Evolutionary conservation across 1,140 invertebrate genomes (phyloP).

Genomic region (Reticulitermes speratus): DNA sequence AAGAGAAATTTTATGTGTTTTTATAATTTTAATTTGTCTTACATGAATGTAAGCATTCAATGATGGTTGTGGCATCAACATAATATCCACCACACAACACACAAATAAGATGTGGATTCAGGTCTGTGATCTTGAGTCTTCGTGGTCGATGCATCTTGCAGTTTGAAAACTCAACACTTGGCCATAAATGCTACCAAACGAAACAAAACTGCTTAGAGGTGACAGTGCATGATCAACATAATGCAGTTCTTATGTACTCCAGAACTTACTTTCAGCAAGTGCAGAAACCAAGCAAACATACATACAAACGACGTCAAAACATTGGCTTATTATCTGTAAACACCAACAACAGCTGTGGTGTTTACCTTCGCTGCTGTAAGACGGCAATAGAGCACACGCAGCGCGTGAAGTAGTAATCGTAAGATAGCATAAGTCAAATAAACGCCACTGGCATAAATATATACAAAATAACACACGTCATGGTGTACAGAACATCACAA

Average conservation of each 20-base stretch:
- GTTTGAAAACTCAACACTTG: not conserved
- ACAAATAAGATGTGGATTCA: slow-evolving; percentile 77
- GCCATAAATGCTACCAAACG: not conserved
- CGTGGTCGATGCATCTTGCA: slow-evolving; percentile 20
- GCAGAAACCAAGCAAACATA: not conserved
- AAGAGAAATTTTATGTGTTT: not conserved
- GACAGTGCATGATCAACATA: not conserved
- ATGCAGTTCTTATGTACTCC: not conserved
- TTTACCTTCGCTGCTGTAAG: not conserved
- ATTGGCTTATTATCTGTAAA: not conserved
- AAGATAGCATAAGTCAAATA: not conserved
- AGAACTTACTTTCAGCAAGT: not conserved
- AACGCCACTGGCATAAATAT: not conserved
- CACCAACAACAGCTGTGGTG: slow-evolving; percentile 8
- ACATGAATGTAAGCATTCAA: slow-evolving; percentile 94
- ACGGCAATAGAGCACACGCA: not conserved
- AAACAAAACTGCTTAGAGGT: not conserved
- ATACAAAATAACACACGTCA: not conserved
- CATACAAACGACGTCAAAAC: not conserved
- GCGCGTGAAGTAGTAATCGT: not conserved
- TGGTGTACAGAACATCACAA: not conserved
- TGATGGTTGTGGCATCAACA: slow-evolving; percentile 93
- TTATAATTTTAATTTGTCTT: slow-evolving; percentile 49
- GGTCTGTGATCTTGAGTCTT: slow-evolving; percentile 45
- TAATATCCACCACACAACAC: slow-evolving; percentile 89